Evolutionary conservation across 2,113 vertebrate genomes (phyloP).

Genomic region (Fulica atra): DNA sequence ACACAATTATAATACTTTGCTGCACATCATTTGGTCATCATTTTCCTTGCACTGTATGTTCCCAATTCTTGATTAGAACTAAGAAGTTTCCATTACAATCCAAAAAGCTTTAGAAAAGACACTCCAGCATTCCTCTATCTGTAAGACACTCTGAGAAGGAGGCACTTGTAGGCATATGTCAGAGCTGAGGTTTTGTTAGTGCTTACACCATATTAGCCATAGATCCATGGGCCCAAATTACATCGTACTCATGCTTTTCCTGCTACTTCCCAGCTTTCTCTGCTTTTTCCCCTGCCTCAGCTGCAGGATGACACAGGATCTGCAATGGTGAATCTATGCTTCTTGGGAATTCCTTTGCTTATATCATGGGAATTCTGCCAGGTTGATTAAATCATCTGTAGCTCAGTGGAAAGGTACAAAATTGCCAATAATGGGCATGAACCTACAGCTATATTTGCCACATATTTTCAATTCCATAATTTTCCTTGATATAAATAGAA

Average conservation of each 20-base stretch:
- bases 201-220: not conserved
- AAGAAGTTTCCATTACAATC: not conserved
- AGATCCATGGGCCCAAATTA: not conserved
- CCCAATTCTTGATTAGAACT: not conserved
- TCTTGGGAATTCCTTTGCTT: conserved; percentile 56
- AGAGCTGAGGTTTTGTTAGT: not conserved
- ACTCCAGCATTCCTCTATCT: not conserved
- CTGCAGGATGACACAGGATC: conserved; percentile 52
- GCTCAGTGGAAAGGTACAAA: conserved; percentile 1
- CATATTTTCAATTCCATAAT: conserved; percentile 1
- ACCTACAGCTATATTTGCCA: conserved; percentile 19
- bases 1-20: not conserved
- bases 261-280: not conserved
- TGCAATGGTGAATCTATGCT: conserved; percentile 23
- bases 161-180: not conserved
- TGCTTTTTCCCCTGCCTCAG: not conserved
- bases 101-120: not conserved
- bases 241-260: not conserved
- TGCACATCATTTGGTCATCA: not conserved
- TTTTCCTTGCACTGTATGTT: not conserved
- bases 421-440: conserved; percentile 31
- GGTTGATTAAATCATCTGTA: conserved; percentile 47
- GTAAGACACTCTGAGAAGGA: not conserved
- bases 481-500: conserved; percentile 44
- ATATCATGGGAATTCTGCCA: conserved; percentile 31